These are phyloP conservation scores for Standfussiana lucernea DNA, from an alignment of 2,888 invertebrate species.

Conservation along the genomic window DNA sequence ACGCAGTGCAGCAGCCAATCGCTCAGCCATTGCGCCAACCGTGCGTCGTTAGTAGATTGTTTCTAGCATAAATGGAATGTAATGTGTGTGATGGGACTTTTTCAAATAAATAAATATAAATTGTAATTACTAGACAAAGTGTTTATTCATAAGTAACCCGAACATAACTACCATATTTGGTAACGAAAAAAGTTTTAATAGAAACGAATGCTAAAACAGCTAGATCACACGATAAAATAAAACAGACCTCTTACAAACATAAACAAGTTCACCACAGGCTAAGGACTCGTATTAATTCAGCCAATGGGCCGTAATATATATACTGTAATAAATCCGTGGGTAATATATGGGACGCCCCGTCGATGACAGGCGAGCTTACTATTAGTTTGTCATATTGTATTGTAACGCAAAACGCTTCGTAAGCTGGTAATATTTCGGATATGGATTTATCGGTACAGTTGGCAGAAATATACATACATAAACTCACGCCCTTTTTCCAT, in stretches of 20 bases:
- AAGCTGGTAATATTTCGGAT: slow-evolving; percentile 56
- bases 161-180: not conserved
- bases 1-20: too few relatives aligned
- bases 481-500: too few relatives aligned
- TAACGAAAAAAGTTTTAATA: not conserved
- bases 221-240: not conserved
- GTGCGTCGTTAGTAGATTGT: too few relatives aligned
- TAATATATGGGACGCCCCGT: slow-evolving; percentile 55
- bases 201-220: not conserved
- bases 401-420: slow-evolving; percentile 52
- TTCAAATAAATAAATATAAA: not conserved
- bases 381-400: slow-evolving; percentile 57
- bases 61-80: not conserved
- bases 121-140: not conserved
- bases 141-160: not conserved
- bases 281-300: slow-evolving; percentile 58
- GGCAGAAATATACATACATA: too few relatives aligned
- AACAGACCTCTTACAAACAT: slow-evolving; percentile 1
- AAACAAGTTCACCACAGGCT: slow-evolving; percentile 30
- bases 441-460: slow-evolving; percentile 37
- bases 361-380: slow-evolving; percentile 47
- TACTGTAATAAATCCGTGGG: slow-evolving; percentile 60
- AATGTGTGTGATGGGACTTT: not conserved
- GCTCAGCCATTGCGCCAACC: too few relatives aligned
- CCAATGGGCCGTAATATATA: slow-evolving; percentile 59